Evolutionary conservation across 2,888 invertebrate species (phyloP), one percentile per base, ranked within the genome.

Genomic region (Synanthedon vespiformis): DNA sequence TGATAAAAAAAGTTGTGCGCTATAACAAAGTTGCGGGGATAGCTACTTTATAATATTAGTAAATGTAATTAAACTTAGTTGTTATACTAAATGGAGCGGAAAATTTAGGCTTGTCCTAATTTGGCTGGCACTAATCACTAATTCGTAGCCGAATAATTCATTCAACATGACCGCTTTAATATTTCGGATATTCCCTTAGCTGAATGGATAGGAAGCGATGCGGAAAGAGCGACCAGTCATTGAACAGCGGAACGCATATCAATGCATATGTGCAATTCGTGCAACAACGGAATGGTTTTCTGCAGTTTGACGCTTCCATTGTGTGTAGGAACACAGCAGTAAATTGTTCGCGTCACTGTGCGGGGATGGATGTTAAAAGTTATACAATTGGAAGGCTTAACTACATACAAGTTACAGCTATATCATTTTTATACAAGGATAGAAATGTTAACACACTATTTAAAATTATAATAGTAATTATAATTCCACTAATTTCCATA

Each of bases 221-320:
- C 58, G 62, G 58, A 59, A 59, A 61, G 56, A 54, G 58, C 58
- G 61, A 58, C 59, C 54, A 55, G 57, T 57, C 58, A 57, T 54
- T 50, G 54, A 54, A 44, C 52, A 52, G 54, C 51, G 48, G 47
- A 14, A 34, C 34, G 34, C 34, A 10, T 34, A 34, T 34, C 34
- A 34, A 34, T 10, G 34, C 34, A 34, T 34, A 34, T 34, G 34
- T 34, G 44, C 14, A 44, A 44, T 14, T 13, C 13, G 44, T 6
- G 44, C 44, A 13, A 44, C 13, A 44, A 44, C 14, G 8, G 13
- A 44, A 44, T 44, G 13, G 44, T 14, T 14, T 13, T 40, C 48
- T 52, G 40, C 22, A 49, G 49, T 49, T 49, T 48, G n/a, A 13
- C 49, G 49, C 49, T 10, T 27, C 49, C 40, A 41, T 49, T 52